These are phyloP conservation scores for Caerostris darwini DNA, from an alignment of 1,140 invertebrate species.

Conservation along the genomic window DNA sequence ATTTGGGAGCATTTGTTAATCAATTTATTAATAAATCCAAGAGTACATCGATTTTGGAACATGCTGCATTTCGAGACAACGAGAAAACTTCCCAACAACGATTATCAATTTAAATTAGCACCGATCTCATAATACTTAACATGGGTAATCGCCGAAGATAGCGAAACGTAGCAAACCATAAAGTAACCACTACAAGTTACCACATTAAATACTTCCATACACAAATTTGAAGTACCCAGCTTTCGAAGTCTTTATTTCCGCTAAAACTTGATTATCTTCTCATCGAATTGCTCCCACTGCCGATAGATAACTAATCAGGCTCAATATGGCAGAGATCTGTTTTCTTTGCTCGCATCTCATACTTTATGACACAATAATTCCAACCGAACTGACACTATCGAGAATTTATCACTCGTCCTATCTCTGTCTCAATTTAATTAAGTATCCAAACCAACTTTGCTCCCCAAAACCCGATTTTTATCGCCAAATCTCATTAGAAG, in stretches of 20 bases:
- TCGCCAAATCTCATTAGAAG: background rate
- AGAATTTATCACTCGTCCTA: background rate
- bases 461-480: background rate
- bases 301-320: background rate
- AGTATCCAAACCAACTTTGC: background rate
- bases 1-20: no score
- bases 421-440: background rate
- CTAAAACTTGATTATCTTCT: background rate
- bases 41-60: no score
- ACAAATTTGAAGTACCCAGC: background rate
- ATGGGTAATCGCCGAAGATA: background rate
- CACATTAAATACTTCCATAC: background rate
- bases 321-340: background rate
- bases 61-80: background rate
- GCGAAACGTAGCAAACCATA: background rate
- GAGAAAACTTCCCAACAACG: background rate
- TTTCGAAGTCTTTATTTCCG: background rate
- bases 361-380: background rate
- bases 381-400: background rate
- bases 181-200: background rate
- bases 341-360: background rate
- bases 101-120: background rate
- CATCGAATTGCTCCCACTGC: background rate
- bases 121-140: background rate
- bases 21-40: no score